Evolutionary conservation across 2,888 invertebrate species (phyloP).

Genomic region (Mellilla xanthometata): DNA sequence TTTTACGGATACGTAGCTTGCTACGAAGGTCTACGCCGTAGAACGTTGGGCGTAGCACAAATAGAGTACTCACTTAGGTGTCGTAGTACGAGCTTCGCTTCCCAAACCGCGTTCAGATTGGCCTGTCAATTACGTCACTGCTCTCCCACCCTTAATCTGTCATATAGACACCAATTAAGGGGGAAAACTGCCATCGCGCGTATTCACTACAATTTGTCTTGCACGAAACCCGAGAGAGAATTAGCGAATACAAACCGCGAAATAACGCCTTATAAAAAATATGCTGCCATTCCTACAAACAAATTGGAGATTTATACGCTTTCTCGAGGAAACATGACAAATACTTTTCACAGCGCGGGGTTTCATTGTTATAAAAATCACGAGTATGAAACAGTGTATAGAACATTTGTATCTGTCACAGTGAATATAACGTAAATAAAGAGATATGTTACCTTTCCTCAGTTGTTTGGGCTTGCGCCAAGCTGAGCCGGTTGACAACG

Average conservation of each 20-base stretch:
- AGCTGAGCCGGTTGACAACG: slow-evolving; percentile 62
- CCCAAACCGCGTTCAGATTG: slow-evolving; percentile 66
- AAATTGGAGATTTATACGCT: slow-evolving; percentile 19
- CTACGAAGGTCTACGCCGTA: background rate
- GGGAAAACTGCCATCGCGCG: slow-evolving; percentile 60
- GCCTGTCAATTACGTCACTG: slow-evolving; percentile 77
- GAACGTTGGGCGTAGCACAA: background rate
- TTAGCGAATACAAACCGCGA: slow-evolving; percentile 27
- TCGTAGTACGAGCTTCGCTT: slow-evolving; percentile 53
- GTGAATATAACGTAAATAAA: slow-evolving; percentile 65
- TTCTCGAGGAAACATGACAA: slow-evolving; percentile 26
- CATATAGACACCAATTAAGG: slow-evolving; percentile 78
- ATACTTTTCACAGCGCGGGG: slow-evolving; percentile 32
- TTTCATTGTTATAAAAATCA: slow-evolving; percentile 37
- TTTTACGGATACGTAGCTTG: too few relatives aligned
- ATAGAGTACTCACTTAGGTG: background rate
- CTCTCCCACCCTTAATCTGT: slow-evolving; percentile 71
- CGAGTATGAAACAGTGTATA: slow-evolving; percentile 33
- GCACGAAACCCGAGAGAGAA: slow-evolving; percentile 39
- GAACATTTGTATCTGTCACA: slow-evolving; percentile 58
- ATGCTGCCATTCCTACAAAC: slow-evolving; percentile 14
- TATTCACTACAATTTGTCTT: slow-evolving; percentile 66
- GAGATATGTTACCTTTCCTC: slow-evolving; percentile 64
- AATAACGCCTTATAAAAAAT: slow-evolving; percentile 21
- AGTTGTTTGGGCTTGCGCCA: slow-evolving; percentile 71